Percentiles rank a stretch among this genome's conserved stretches.
These are phyloP conservation scores for Lepeophtheirus nordmannii DNA, from an alignment of 2,888 invertebrate species.

Conservation along the genomic window DNA sequence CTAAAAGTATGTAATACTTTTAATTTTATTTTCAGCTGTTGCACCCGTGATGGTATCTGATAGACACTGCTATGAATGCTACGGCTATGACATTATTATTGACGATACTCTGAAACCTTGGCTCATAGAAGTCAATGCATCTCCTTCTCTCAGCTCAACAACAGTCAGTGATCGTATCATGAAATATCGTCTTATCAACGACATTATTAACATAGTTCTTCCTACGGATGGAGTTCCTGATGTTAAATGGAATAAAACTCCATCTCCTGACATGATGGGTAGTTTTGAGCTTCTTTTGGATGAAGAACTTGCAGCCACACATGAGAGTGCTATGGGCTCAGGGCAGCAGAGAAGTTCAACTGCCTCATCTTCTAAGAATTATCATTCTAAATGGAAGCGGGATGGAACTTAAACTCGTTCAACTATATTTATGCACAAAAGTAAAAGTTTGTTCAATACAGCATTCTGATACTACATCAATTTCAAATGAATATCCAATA, in stretches of 20 bases:
- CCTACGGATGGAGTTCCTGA: slow-evolving; percentile 78
- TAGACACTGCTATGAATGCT: slow-evolving; percentile 79
- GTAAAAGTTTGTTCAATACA: too few relatives aligned
- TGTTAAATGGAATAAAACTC: slow-evolving; percentile 70
- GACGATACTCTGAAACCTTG: slow-evolving; percentile 85
- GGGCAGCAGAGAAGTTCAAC: too few relatives aligned
- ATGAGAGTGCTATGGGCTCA: slow-evolving; percentile 20
- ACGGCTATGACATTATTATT: slow-evolving; percentile 90
- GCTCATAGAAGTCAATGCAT: slow-evolving; percentile 88
- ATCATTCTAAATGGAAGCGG: too few relatives aligned
- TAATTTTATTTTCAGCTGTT: slow-evolving; percentile 46
- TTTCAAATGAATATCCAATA: too few relatives aligned
- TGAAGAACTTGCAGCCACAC: slow-evolving; percentile 49
- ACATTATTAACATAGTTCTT: slow-evolving; percentile 72
- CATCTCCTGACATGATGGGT: slow-evolving; percentile 53
- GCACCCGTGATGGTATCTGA: slow-evolving; percentile 84
- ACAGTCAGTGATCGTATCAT: slow-evolving; percentile 83
- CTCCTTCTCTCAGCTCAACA: slow-evolving; percentile 81
- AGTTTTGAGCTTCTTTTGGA: slow-evolving; percentile 70
- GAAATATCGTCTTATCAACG: slow-evolving; percentile 81
- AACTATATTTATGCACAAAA: too few relatives aligned
- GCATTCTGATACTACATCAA: too few relatives aligned
- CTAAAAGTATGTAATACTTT: too few relatives aligned
- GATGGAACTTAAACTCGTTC: too few relatives aligned
- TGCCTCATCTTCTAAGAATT: too few relatives aligned